phyloP scores from a whole-genome alignment of 2,888 invertebrate genomes.

The Erpobdella octoculata region DNA sequence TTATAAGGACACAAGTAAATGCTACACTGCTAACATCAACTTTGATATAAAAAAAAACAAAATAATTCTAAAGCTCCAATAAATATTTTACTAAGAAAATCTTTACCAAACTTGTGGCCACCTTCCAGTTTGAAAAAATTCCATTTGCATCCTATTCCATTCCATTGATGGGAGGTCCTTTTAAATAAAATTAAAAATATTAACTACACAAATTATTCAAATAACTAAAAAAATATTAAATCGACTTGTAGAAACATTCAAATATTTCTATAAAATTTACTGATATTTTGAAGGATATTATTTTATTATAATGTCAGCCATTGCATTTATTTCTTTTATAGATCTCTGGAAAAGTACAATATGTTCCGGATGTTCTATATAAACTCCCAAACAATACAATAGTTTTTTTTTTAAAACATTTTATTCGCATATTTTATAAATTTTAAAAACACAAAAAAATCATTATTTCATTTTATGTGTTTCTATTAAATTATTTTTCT shows the following conservation, averaged over 20 bases:
- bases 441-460: too few species aligned
- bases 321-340: background rate
- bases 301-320: background rate
- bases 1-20: background rate
- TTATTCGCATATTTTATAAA: too few species aligned
- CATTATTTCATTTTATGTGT: too few species aligned
- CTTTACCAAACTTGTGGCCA: slow-evolving; percentile 20
- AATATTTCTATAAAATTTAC: background rate
- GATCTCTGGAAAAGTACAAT: background rate
- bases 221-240: background rate
- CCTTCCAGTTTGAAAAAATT: slow-evolving; percentile 20
- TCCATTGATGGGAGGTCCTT: slow-evolving; percentile 34
- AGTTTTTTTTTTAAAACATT: too few species aligned
- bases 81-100: background rate
- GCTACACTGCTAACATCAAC: background rate
- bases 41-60: background rate
- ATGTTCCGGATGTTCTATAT: too few species aligned
- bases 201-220: background rate
- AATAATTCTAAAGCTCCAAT: background rate
- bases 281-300: background rate
- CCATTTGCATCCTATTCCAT: slow-evolving; percentile 31
- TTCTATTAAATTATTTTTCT: too few species aligned
- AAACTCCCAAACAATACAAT: too few species aligned
- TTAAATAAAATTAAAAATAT: background rate
- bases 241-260: background rate